Conservation (phyloP, 2,113 vertebrate genomes). For the Gyps fulvus region DNA sequence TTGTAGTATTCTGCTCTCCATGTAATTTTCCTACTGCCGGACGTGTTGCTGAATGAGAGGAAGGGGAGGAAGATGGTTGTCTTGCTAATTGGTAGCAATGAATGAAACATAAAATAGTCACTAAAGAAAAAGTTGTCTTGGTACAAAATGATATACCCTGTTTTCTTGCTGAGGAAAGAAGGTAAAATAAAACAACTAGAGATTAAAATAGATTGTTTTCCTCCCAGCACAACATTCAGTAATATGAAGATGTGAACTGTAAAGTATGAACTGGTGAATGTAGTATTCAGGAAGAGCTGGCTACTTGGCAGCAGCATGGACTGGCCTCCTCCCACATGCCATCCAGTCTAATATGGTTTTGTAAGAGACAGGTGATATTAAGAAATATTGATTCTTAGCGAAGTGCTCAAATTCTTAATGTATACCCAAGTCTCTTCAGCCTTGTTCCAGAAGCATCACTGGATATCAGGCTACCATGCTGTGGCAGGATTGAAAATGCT, state of each 20-base stretch:
- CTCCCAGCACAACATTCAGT: neutral
- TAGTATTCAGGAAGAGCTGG: neutral
- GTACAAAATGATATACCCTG: neutral
- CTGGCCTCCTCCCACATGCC: neutral
- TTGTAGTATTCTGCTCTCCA: neutral
- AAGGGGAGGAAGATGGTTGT: neutral
- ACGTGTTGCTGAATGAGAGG: neutral
- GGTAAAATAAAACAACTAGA: neutral
- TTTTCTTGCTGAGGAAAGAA: neutral
- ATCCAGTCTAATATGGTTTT: neutral
- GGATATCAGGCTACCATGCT: neutral
- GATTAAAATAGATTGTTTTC: neutral
- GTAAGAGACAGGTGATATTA: neutral
- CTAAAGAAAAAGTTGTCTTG: neutral
- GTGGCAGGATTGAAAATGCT: neutral
- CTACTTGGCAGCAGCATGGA: neutral
- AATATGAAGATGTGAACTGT: neutral
- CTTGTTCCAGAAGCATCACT: neutral
- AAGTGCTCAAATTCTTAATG: fast-evolving
- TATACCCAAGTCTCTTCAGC: neutral
- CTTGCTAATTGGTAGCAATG: neutral
- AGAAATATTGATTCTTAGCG: neutral
- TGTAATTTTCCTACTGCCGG: fast-evolving
- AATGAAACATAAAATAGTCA: neutral
- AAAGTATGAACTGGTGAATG: neutral